A percentile compares a stretch with the other conserved stretches of the same genome.
Conservation (phyloP, 2,113 vertebrate genomes). For the Hippocampus guttulatus region DNA sequence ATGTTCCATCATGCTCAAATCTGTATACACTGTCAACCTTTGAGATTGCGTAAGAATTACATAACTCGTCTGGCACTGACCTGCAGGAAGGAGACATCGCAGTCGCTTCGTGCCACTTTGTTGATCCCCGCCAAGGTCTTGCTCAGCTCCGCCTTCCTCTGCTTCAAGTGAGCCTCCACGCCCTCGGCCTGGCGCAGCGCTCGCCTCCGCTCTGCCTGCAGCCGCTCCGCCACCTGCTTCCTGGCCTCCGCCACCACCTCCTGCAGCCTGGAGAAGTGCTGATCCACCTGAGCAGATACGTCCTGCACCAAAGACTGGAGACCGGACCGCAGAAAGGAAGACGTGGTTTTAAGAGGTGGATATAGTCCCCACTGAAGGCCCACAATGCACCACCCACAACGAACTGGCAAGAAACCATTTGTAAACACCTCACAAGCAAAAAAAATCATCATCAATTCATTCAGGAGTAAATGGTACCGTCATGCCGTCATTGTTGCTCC, state of each 20-base stretch:
- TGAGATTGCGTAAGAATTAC: slow-evolving; percentile 18
- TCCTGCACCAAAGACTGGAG: slow-evolving; percentile 76
- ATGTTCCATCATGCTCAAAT: neutral
- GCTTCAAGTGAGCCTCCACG: slow-evolving; percentile 75
- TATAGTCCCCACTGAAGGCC: too few relatives aligned
- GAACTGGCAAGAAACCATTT: too few relatives aligned
- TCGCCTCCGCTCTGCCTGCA: slow-evolving; percentile 74
- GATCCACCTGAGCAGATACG: slow-evolving; percentile 68
- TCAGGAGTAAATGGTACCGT: neutral
- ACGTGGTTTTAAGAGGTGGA: too few relatives aligned
- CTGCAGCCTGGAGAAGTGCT: slow-evolving; percentile 74
- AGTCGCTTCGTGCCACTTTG: slow-evolving; percentile 68
- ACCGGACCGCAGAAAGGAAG: slow-evolving; percentile 51
- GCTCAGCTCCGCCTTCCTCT: slow-evolving; percentile 67
- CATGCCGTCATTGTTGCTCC: slow-evolving; percentile 57
- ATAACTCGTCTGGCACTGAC: slow-evolving; percentile 34
- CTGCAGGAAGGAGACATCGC: slow-evolving; percentile 78
- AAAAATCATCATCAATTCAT: too few relatives aligned
- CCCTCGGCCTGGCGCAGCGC: slow-evolving; percentile 73
- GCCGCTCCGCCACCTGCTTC: slow-evolving; percentile 66
- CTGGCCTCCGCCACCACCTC: slow-evolving; percentile 69
- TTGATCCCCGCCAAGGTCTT: slow-evolving; percentile 70
- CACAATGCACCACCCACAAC: too few relatives aligned
- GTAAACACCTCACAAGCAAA: too few relatives aligned
- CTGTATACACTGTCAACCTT: slow-evolving; percentile 39